Conservation (phyloP, 1,140 invertebrate species). For the Teleopsis dalmanni region DNA sequence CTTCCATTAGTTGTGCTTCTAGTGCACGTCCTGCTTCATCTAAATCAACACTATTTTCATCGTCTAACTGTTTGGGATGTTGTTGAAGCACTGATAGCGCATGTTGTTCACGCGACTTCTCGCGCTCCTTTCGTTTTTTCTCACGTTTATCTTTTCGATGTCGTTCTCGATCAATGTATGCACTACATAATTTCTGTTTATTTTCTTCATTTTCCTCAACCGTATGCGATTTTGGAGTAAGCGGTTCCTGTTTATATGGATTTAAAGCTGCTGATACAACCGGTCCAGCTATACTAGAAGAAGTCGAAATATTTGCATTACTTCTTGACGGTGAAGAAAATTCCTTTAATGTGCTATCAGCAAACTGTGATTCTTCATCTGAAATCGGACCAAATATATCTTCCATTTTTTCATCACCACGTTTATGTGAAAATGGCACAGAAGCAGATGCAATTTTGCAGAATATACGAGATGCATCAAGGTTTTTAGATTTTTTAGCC, state of each 20-base stretch:
- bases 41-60: slow-evolving; percentile 71
- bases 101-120: slow-evolving; percentile 38
- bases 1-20: slow-evolving; percentile 67
- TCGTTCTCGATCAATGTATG: slow-evolving; percentile 25
- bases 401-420: slow-evolving; percentile 69
- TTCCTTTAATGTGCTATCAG: slow-evolving; percentile 24
- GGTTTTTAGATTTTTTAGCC: slow-evolving; percentile 48
- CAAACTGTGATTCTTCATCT: slow-evolving; percentile 53
- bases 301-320: slow-evolving; percentile 8
- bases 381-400: slow-evolving; percentile 80
- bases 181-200: slow-evolving; percentile 9
- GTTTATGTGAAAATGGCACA: slow-evolving; percentile 3
- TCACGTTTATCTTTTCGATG: slow-evolving; percentile 55
- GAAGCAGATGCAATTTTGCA: background rate
- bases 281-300: slow-evolving; percentile 18
- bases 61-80: slow-evolving; percentile 46
- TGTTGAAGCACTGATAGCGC: slow-evolving; percentile 32
- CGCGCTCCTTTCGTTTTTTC: slow-evolving; percentile 60
- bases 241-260: slow-evolving; percentile 34
- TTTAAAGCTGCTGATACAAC: slow-evolving; percentile 39
- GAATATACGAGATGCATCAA: slow-evolving; percentile 20
- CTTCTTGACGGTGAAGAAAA: slow-evolving; percentile 9
- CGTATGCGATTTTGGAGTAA: slow-evolving; percentile 23
- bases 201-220: slow-evolving; percentile 20
- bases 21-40: slow-evolving; percentile 70